Evolutionary conservation across 2,888 invertebrate species (phyloP), one percentile per base, ranked within the genome.

Genomic region (Brenthis daphne): DNA sequence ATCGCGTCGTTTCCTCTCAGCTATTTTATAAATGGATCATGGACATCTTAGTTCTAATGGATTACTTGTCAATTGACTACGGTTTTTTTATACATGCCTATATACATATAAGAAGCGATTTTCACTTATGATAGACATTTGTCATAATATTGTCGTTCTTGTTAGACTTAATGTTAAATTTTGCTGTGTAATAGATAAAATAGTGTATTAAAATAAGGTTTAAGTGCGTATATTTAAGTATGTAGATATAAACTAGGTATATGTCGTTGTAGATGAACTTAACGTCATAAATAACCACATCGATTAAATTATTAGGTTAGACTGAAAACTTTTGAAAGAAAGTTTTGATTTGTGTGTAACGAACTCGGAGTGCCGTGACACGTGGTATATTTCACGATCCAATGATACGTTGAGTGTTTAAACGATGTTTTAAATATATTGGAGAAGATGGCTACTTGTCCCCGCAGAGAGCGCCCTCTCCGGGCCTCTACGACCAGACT

Each of bases 361-460:
- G 69, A 64, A 69, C 70, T 70, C 58, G 70, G 71, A 73, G 58
- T 63, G 51, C 57, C 67, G 68, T 76, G 72, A 29, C 50, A 50
- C 60, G 60, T 60, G 60, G 33, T 50, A 60, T 50, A 48, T 29
- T 16, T 48, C 48, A 60, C 48, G 6, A 33, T 20, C 6, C 16
- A 33, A 3, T 29, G n/a, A 74, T 64, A 66, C 60, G 70, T 64
- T 58, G 58, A 76, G 77, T 75, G 70, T 75, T 75, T 47, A 20
- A 20, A 67, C 43, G 12, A 51, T 51, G 54, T 66, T 47, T 47
- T 43, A 11, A 43, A 60, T 70, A 61, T 63, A 69, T 65, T 58
- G 66, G 69, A 73, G 63, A 84, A 81, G 69, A 86, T 86, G 86
- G 80, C 91, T 76, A 92, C 92, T 37, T 91, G 92, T 76, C 92